Evolutionary conservation across 2,797 vertebrate species (phyloP).

Genomic region (Serranus cabrilla): DNA sequence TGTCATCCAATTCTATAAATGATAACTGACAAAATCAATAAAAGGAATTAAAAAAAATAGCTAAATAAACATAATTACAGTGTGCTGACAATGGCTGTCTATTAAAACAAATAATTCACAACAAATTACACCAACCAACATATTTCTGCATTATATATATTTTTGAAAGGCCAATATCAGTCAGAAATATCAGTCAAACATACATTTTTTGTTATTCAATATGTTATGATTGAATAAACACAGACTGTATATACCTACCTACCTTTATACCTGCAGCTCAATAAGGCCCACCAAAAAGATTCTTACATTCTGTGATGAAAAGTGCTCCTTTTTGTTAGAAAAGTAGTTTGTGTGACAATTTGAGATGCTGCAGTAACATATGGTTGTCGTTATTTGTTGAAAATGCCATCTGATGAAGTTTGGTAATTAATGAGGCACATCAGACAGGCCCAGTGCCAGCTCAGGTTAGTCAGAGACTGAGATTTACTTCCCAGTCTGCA

Average conservation of each 20-base stretch:
- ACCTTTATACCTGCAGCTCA: background rate
- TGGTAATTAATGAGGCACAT: conserved; percentile 7
- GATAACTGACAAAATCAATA: no score
- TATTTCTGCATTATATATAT: no score
- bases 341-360: background rate
- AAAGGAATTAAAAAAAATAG: no score
- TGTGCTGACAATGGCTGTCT: no score
- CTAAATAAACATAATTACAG: no score
- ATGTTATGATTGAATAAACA: background rate
- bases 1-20: no score
- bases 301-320: background rate
- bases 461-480: background rate
- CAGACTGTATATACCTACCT: background rate
- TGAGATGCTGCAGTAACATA: background rate
- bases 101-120: no score
- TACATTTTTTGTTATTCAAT: background rate
- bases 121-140: no score
- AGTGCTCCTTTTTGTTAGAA: background rate
- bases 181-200: no score
- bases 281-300: background rate
- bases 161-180: no score
- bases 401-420: conserved; percentile 1
- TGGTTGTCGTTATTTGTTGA: conserved; percentile 3
- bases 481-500: background rate
- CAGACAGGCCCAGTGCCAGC: background rate